These are phyloP conservation scores for Trachythela sp. DNA, from an alignment of 64 coral and sea anemone species.

Conservation along the genomic window DNA sequence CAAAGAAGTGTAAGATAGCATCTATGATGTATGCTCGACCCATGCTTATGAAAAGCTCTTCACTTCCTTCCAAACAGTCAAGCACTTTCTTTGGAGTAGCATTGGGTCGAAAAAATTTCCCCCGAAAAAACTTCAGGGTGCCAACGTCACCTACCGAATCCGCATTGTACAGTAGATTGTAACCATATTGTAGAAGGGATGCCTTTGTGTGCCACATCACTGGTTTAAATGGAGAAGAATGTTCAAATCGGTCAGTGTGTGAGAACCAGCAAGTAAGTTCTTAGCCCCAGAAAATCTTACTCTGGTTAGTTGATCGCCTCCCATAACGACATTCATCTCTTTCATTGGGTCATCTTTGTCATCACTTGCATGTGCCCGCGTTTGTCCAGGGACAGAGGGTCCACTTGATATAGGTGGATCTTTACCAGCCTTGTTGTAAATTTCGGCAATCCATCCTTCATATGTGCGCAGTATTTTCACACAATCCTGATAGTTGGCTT, in stretches of 20 bases:
- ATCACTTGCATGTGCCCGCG: constrained; percentile 13
- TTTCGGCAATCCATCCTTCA: constrained; percentile 60
- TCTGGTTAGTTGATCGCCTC: constrained; percentile 46
- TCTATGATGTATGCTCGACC: constrained; percentile 45
- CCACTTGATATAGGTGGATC: constrained; percentile 46
- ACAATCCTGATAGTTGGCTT: constrained; percentile 63
- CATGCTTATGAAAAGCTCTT: constrained; percentile 60
- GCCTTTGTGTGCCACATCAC: constrained; percentile 72
- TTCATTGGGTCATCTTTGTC: constrained; percentile 39
- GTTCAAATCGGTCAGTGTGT: constrained; percentile 68
- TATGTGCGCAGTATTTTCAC: constrained; percentile 55
- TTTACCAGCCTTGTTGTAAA: constrained; percentile 53
- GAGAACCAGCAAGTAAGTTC: constrained; percentile 54
- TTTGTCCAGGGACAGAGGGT: constrained; percentile 40
- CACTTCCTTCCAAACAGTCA: constrained; percentile 60
- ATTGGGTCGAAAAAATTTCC: constrained; percentile 48
- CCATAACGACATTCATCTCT: constrained; percentile 37
- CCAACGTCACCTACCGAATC: constrained; percentile 56
- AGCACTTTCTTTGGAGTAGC: constrained; percentile 55
- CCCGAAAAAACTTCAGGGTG: constrained; percentile 59
- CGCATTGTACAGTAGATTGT: constrained; percentile 54
- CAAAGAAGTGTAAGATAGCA: constrained; percentile 51
- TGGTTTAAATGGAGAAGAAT: constrained; percentile 69
- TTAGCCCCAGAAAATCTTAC: constrained; percentile 67
- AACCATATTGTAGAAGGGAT: constrained; percentile 52